phyloP scores from a whole-genome alignment of 2,888 invertebrate species.

The Latheticus oryzae region DNA sequence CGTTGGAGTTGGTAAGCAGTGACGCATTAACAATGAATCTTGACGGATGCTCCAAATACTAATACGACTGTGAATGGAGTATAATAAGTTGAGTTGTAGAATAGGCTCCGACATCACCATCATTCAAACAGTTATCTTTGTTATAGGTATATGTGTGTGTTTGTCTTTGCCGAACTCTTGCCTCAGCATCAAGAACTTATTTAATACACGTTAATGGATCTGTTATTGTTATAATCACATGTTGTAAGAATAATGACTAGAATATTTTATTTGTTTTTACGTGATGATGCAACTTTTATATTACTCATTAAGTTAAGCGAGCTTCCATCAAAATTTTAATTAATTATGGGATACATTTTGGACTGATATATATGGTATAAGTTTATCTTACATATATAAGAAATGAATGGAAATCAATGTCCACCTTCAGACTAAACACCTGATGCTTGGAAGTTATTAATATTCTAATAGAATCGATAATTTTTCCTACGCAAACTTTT shows the following conservation, averaged over 20 bases:
- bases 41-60: slow-evolving; percentile 37
- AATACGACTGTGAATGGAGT: slow-evolving; percentile 29
- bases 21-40: slow-evolving; percentile 31
- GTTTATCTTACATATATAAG: too few relatives aligned
- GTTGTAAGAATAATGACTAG: slow-evolving; percentile 20
- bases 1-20: slow-evolving; percentile 27
- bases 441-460: slow-evolving; percentile 5
- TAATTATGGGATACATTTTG: background rate
- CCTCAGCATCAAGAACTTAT: slow-evolving; percentile 6
- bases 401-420: slow-evolving; percentile 5
- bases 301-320: slow-evolving; percentile 8
- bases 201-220: slow-evolving; percentile 17
- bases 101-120: slow-evolving; percentile 18
- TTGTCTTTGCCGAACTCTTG: slow-evolving; percentile 10
- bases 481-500: slow-evolving; percentile 2
- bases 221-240: slow-evolving; percentile 23
- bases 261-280: slow-evolving; percentile 10
- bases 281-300: slow-evolving; percentile 10
- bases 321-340: slow-evolving; percentile 19
- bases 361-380: too few relatives aligned
- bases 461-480: slow-evolving; percentile 18
- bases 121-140: slow-evolving; percentile 24
- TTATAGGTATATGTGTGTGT: slow-evolving; percentile 22
- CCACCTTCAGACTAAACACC: slow-evolving; percentile 8
- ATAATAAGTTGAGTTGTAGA: slow-evolving; percentile 27